Conservation (phyloP, 2,888 invertebrate species). For the Lingula anatina region DNA sequence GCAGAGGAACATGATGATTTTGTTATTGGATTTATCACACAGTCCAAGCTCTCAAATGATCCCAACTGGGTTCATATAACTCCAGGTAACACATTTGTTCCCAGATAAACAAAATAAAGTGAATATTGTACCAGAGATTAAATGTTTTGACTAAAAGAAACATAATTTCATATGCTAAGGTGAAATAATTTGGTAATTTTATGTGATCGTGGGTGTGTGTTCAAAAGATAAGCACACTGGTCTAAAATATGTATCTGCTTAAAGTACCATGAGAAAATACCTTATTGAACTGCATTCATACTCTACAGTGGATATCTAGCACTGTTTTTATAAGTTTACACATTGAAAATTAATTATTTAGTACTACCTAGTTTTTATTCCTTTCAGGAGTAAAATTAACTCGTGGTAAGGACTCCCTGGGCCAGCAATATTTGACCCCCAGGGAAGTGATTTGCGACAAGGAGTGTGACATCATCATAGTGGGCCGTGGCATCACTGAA, state of each 20-base stretch:
- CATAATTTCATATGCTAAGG: too few relatives aligned
- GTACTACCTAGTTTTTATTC: too few relatives aligned
- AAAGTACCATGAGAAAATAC: too few relatives aligned
- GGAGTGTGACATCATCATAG: constrained; percentile 89
- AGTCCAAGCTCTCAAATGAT: constrained; percentile 66
- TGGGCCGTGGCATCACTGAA: constrained; percentile 79
- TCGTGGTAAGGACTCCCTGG: constrained; percentile 68
- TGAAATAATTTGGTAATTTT: too few relatives aligned
- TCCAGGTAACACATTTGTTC: constrained; percentile 60
- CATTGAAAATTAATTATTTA: too few relatives aligned
- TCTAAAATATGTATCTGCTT: too few relatives aligned
- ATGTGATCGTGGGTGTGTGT: too few relatives aligned
- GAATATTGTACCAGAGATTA: neutral
- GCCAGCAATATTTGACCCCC: constrained; percentile 85
- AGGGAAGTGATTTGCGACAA: constrained; percentile 71
- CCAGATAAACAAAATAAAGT: neutral
- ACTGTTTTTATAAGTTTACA: too few relatives aligned
- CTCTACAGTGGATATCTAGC: too few relatives aligned
- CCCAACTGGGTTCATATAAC: constrained; percentile 82
- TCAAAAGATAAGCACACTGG: too few relatives aligned
- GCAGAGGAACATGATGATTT: constrained; percentile 68
- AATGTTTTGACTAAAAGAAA: too few relatives aligned
- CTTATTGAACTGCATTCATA: too few relatives aligned
- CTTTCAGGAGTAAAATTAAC: constrained; percentile 70
- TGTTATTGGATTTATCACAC: constrained; percentile 86